Evolutionary conservation across 53 echinoderm and acorn worm genomes (phyloP).

Genomic region (Mesocentrotus franciscanus): DNA sequence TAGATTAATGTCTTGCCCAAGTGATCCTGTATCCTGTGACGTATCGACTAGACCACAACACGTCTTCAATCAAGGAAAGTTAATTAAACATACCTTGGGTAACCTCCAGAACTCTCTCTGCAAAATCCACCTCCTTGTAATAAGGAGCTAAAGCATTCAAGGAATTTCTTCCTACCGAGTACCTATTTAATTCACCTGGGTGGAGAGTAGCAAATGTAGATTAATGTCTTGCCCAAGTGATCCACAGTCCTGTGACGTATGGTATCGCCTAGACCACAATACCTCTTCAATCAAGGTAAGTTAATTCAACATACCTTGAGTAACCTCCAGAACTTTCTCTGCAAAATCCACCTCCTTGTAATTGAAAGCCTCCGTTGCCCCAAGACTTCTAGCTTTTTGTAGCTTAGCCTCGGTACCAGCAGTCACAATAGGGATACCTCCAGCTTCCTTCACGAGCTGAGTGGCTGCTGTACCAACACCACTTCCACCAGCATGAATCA

Average conservation of each 20-base stretch:
- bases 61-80: too few species aligned
- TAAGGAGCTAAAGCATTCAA: neutral
- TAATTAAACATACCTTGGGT: slow-evolving; percentile 80
- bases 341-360: slow-evolving; percentile 92
- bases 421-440: slow-evolving; percentile 87
- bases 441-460: slow-evolving; percentile 82
- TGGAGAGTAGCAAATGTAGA: too few species aligned
- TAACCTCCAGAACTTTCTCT: slow-evolving; percentile 78
- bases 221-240: too few species aligned
- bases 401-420: slow-evolving; percentile 88
- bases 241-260: too few species aligned
- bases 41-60: too few species aligned
- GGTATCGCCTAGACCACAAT: too few species aligned
- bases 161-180: too few species aligned
- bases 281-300: too few species aligned
- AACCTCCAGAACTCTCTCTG: slow-evolving; percentile 75
- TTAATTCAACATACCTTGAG: slow-evolving; percentile 76
- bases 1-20: too few species aligned
- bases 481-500: slow-evolving; percentile 93
- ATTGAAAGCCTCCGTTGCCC: slow-evolving; percentile 89
- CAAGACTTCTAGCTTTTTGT: slow-evolving; percentile 75
- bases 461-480: slow-evolving; percentile 93
- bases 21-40: too few species aligned
- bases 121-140: slow-evolving; percentile 91
- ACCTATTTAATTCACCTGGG: too few species aligned